Evolutionary conservation across 2,888 invertebrate species (phyloP).

Genomic region (Athripsodes cinereus): DNA sequence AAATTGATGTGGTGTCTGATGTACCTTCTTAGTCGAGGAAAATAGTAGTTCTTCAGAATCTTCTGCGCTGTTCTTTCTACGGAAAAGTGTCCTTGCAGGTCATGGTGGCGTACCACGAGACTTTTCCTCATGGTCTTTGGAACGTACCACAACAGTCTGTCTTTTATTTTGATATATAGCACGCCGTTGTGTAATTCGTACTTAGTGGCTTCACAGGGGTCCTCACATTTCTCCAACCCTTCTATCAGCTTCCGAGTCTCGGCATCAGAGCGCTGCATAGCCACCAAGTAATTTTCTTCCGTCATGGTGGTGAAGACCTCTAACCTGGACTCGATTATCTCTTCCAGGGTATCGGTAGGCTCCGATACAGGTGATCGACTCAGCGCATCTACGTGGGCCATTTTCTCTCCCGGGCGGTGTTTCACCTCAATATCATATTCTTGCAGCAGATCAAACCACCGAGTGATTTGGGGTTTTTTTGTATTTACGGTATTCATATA

Average conservation of each 20-base stretch:
- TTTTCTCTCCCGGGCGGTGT: too few relatives aligned
- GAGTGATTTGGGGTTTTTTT: not conserved
- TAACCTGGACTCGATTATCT: too few relatives aligned
- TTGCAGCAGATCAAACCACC: not conserved
- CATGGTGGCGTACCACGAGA: too few relatives aligned
- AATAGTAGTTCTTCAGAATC: not conserved
- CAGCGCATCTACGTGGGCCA: conserved; percentile 1
- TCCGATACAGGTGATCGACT: not conserved
- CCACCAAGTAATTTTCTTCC: not conserved
- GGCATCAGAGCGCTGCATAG: not conserved
- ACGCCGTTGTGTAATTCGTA: not conserved
- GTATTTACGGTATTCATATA: not conserved
- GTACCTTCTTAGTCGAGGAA: not conserved
- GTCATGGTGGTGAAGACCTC: not conserved
- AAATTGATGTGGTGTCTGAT: not conserved
- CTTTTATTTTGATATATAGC: not conserved
- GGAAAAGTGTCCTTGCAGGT: too few relatives aligned
- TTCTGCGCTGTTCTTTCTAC: not conserved
- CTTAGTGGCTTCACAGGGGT: not conserved
- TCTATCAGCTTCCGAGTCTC: not conserved
- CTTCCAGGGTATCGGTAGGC: too few relatives aligned
- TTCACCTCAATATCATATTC: conserved; percentile 2
- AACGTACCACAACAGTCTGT: too few relatives aligned
- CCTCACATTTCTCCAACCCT: not conserved
- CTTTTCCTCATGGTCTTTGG: too few relatives aligned